Evolutionary conservation across 2,888 invertebrate species (phyloP).

Genomic region (Aphidoletes aphidimyza): DNA sequence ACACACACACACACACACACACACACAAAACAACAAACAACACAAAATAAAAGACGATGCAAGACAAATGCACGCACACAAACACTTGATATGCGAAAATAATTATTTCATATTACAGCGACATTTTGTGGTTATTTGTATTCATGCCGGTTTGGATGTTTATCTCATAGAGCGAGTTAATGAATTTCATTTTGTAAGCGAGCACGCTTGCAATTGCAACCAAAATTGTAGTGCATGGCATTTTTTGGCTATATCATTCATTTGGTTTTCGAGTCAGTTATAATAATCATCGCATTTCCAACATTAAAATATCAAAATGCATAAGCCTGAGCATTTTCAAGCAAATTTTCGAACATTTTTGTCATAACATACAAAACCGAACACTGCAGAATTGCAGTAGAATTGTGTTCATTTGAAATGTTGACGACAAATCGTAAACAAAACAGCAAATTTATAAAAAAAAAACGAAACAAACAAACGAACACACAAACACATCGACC

Average conservation of each 20-base stretch:
- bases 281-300: too few relatives aligned
- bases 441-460: too few relatives aligned
- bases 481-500: background rate
- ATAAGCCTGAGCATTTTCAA: too few relatives aligned
- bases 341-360: too few relatives aligned
- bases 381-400: background rate
- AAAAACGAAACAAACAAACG: background rate
- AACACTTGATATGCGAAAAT: background rate
- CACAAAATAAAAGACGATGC: background rate
- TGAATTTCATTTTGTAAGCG: background rate
- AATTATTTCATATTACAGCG: constrained; percentile 19
- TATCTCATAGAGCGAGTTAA: background rate
- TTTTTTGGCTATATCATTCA: background rate
- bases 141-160: background rate
- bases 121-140: constrained; percentile 26
- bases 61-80: background rate
- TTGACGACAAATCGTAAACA: background rate
- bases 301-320: too few relatives aligned
- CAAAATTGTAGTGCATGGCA: background rate
- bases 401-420: background rate
- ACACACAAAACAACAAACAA: too few relatives aligned
- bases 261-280: too few relatives aligned
- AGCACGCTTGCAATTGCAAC: background rate
- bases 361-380: too few relatives aligned
- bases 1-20: too few relatives aligned